A percentile compares a stretch with the other conserved stretches of the same genome.
These are phyloP conservation scores for Danio rerio DNA, from an alignment of 2,113 vertebrate species.

Conservation along the genomic window DNA sequence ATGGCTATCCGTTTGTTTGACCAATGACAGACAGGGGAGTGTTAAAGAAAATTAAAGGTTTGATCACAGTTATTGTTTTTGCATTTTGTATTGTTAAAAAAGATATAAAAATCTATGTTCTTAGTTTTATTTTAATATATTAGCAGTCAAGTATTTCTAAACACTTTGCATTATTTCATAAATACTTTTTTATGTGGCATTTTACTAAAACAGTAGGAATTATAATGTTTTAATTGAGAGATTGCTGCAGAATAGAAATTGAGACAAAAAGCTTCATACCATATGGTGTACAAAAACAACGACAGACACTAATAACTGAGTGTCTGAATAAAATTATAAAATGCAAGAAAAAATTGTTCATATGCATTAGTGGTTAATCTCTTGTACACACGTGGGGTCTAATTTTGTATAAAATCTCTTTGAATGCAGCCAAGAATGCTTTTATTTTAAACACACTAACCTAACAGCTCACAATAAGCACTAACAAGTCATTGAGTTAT, in stretches of 20 bases:
- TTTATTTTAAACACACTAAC: not conserved
- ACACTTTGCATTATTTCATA: not conserved
- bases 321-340: not conserved
- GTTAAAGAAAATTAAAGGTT: not conserved
- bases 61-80: not conserved
- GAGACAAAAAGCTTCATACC: not conserved
- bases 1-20: not conserved
- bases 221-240: not conserved
- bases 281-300: not conserved
- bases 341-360: no score
- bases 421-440: not conserved
- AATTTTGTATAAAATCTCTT: not conserved
- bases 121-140: no score
- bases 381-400: not conserved
- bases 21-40: not conserved
- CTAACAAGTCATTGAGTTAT: not conserved
- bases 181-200: not conserved
- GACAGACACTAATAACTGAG: not conserved
- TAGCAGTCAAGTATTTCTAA: not conserved
- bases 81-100: not conserved
- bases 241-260: not conserved
- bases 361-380: not conserved
- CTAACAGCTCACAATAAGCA: conserved; percentile 8
- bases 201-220: not conserved
- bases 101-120: no score